A percentile compares a stretch with the other conserved stretches of the same genome.
These are phyloP conservation scores for Ochlodes sylvanus DNA, from an alignment of 2,888 invertebrate species.

Conservation along the genomic window DNA sequence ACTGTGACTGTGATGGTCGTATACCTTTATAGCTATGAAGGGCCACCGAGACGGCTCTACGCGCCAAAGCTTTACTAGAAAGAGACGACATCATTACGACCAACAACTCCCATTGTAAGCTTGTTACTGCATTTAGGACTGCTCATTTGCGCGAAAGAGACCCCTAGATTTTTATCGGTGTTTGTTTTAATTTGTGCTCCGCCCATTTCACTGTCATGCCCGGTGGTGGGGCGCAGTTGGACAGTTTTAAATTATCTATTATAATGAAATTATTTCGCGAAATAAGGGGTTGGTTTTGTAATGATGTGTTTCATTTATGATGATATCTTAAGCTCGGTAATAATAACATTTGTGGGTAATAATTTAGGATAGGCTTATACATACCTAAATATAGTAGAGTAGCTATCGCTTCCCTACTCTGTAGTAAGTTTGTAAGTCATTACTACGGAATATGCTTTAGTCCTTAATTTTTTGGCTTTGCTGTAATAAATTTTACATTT, in stretches of 20 bases:
- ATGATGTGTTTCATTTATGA: conserved; percentile 81
- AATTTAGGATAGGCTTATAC: conserved; percentile 16
- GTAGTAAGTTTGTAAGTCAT: no score
- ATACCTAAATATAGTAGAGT: neutral
- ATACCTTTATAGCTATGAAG: conserved; percentile 78
- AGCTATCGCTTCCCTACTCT: neutral
- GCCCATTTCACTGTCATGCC: conserved; percentile 77
- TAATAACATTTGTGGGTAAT: conserved; percentile 29
- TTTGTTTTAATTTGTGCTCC: conserved; percentile 68
- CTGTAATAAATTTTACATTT: no score
- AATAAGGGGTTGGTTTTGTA: conserved; percentile 84
- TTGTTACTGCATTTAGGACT: conserved; percentile 77
- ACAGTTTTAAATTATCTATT: conserved; percentile 85
- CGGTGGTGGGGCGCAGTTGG: conserved; percentile 79
- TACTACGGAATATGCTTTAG: no score
- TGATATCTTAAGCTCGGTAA: conserved; percentile 57
- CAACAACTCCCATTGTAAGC: conserved; percentile 80
- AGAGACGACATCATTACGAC: conserved; percentile 62
- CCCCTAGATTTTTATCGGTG: conserved; percentile 62
- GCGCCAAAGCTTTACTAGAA: conserved; percentile 55
- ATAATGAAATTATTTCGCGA: conserved; percentile 83
- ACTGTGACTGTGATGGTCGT: conserved; percentile 64
- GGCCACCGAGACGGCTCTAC: conserved; percentile 70
- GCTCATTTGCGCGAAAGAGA: conserved; percentile 81
- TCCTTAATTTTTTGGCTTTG: no score